Conservation (phyloP, 2,113 vertebrate genomes). For the Siniperca knerii region DNA sequence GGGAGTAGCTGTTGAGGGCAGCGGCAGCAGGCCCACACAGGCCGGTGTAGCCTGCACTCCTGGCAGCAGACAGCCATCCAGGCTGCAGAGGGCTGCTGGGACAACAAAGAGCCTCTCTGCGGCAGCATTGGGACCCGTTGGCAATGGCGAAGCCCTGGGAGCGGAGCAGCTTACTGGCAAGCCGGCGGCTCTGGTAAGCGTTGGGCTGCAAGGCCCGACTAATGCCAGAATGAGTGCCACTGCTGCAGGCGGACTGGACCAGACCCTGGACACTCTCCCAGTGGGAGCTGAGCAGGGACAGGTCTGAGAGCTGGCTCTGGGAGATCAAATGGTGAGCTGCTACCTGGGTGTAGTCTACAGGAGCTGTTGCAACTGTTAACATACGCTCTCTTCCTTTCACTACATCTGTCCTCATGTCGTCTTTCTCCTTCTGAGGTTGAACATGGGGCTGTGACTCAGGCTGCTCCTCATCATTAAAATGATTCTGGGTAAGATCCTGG, state of each 20-base stretch:
- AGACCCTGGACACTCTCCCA: constrained; percentile 96
- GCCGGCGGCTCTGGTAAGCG: constrained; percentile 88
- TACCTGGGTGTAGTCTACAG: constrained; percentile 77
- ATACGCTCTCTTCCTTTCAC: constrained; percentile 49
- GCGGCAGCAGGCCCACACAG: constrained; percentile 58
- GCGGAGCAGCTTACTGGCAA: constrained; percentile 86
- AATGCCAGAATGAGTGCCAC: constrained; percentile 74
- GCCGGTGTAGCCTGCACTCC: constrained; percentile 59
- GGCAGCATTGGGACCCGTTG: constrained; percentile 84
- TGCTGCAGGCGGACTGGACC: constrained; percentile 88
- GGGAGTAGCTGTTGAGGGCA: constrained; percentile 74
- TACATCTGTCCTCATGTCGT: constrained; percentile 55
- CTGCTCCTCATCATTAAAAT: constrained; percentile 24
- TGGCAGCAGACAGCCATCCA: constrained; percentile 68
- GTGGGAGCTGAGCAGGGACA: constrained; percentile 90
- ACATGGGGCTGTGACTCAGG: constrained; percentile 48
- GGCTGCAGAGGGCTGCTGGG: constrained; percentile 70
- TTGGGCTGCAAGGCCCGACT: constrained; percentile 86
- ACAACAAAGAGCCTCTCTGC: constrained; percentile 78
- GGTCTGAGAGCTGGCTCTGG: constrained; percentile 90
- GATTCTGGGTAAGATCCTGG: constrained; percentile 17
- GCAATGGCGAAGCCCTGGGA: constrained; percentile 82
- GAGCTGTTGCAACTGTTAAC: constrained; percentile 18
- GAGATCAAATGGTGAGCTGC: constrained; percentile 84
- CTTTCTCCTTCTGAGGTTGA: constrained; percentile 51